A percentile compares a stretch with the other conserved stretches of the same genome.
These are phyloP conservation scores for Chloromyia formosa DNA, from an alignment of 2,888 invertebrate species.

Conservation along the genomic window DNA sequence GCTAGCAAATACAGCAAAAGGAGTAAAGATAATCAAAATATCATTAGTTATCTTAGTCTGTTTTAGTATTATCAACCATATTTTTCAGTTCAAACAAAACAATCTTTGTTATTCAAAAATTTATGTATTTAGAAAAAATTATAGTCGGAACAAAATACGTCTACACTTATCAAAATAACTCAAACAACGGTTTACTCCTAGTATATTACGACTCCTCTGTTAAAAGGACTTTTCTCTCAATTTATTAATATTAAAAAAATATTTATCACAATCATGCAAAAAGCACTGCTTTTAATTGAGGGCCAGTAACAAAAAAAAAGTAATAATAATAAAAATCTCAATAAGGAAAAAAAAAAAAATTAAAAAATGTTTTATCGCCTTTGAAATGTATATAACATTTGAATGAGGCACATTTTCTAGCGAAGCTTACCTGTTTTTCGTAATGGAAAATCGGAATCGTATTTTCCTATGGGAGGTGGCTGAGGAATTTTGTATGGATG, in stretches of 20 bases:
- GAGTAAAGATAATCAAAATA: neutral
- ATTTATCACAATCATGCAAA: slow-evolving; percentile 34
- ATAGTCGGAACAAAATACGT: slow-evolving; percentile 9
- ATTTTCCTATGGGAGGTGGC: slow-evolving; percentile 66
- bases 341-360: too few species aligned
- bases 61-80: neutral
- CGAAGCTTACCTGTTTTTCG: slow-evolving; percentile 85
- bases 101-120: neutral
- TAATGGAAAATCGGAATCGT: slow-evolving; percentile 83
- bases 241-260: neutral
- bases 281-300: slow-evolving; percentile 3
- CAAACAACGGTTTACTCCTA: neutral
- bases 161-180: slow-evolving; percentile 5
- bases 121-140: neutral
- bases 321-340: slow-evolving; percentile 2
- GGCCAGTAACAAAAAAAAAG: neutral
- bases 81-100: neutral
- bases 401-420: neutral
- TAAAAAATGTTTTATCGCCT: slow-evolving; percentile 7
- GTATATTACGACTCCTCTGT: neutral
- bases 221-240: neutral
- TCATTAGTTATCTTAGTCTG: neutral
- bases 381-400: neutral
- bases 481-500: slow-evolving; percentile 78
- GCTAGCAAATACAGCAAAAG: neutral